These are phyloP conservation scores for Glandiceps talaboti DNA, from an alignment of 53 echinoderm and acorn worm genomes.

Conservation along the genomic window DNA sequence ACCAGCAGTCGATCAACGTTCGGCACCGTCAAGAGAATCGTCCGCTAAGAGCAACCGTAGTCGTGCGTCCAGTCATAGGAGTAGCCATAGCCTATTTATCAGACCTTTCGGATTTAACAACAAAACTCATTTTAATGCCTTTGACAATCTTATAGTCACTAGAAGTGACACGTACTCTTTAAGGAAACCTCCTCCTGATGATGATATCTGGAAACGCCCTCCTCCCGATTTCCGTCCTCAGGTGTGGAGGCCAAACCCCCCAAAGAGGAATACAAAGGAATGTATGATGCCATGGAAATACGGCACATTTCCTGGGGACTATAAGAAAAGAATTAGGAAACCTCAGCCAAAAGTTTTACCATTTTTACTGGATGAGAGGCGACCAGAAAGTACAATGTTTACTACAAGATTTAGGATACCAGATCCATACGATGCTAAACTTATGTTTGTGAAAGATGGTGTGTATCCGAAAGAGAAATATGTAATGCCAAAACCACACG, in stretches of 20 bases:
- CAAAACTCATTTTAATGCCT: constrained; percentile 40
- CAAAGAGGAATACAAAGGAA: constrained; percentile 73
- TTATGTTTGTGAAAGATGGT: constrained; percentile 47
- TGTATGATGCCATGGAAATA: constrained; percentile 93
- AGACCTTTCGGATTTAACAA: constrained; percentile 20
- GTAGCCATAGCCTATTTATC: neutral
- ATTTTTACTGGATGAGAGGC: constrained; percentile 53
- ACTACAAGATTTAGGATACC: constrained; percentile 45
- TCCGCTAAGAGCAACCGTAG: neutral
- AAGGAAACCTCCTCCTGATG: constrained; percentile 18
- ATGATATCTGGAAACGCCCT: constrained; percentile 64
- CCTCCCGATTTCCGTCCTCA: constrained; percentile 93
- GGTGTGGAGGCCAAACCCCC: constrained; percentile 71
- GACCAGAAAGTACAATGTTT: constrained; percentile 60
- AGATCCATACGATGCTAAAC: constrained; percentile 47
- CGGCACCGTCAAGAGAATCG: neutral
- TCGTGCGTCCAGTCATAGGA: neutral
- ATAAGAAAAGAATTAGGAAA: constrained; percentile 8
- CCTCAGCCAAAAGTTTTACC: constrained; percentile 38
- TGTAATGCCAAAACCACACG: constrained; percentile 53
- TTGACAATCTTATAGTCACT: constrained; percentile 46
- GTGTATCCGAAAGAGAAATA: constrained; percentile 41
- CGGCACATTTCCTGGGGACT: constrained; percentile 41
- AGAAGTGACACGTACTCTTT: constrained; percentile 60
- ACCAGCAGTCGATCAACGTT: no score